Evolutionary conservation across 2,113 vertebrate genomes (phyloP).

Genomic region (Crotalus helleri): DNA sequence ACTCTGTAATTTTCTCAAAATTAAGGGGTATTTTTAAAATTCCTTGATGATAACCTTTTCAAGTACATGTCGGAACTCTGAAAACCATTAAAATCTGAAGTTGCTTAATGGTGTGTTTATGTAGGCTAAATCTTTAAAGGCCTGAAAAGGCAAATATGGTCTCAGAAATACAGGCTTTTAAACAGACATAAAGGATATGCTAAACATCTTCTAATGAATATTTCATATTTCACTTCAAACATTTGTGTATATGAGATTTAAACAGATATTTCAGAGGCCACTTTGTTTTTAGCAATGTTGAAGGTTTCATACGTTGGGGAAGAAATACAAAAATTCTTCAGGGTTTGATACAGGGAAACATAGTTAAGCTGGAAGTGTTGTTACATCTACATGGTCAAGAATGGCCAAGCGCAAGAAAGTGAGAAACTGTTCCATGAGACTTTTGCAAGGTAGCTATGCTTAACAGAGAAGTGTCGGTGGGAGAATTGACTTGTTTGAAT

Average conservation of each 20-base stretch:
- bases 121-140: conserved; percentile 13
- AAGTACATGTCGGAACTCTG: conserved; percentile 13
- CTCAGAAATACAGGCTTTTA: conserved; percentile 22
- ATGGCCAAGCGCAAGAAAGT: not conserved
- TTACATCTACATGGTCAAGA: not conserved
- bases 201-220: conserved; percentile 30
- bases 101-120: not conserved
- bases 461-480: not conserved
- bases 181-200: conserved; percentile 13
- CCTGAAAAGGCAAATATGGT: conserved; percentile 13
- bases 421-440: not conserved
- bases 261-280: conserved; percentile 8
- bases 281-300: conserved; percentile 32
- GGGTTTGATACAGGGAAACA: not conserved
- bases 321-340: conserved; percentile 41
- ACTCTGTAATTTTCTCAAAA: conserved; percentile 44
- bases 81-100: conserved; percentile 16
- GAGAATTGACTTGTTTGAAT: not conserved
- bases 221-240: conserved; percentile 38
- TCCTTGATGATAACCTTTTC: conserved; percentile 38
- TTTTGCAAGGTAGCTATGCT: not conserved
- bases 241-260: conserved; percentile 13
- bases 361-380: not conserved
- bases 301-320: conserved; percentile 36
- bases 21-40: conserved; percentile 42